phyloP scores from a whole-genome alignment of 2,797 vertebrate species.

The Leptatherina wallacei region DNA sequence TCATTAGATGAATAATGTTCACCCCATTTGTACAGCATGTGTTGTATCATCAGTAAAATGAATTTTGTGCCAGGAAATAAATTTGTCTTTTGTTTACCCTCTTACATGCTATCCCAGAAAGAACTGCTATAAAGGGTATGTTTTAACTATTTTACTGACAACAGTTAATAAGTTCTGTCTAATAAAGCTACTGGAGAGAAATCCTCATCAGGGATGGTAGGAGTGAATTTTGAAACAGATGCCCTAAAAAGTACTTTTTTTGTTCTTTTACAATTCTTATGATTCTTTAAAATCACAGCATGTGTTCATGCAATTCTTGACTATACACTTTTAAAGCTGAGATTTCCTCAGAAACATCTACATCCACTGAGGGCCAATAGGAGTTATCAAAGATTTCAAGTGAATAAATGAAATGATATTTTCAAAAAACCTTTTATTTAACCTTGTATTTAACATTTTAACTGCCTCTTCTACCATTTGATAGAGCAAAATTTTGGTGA shows the following conservation, averaged over 20 bases:
- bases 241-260: not conserved
- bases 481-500: not conserved
- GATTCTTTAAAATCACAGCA: not conserved
- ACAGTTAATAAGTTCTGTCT: not conserved
- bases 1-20: constrained; percentile 47
- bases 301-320: not conserved
- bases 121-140: constrained; percentile 80
- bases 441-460: no score
- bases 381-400: not conserved
- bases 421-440: not conserved
- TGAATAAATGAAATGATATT: not conserved
- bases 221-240: not conserved
- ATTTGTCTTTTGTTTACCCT: constrained; percentile 37
- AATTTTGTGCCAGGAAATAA: constrained; percentile 1
- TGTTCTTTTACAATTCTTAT: not conserved
- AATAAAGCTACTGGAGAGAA: not conserved
- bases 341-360: not conserved
- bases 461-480: not conserved
- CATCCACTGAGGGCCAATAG: not conserved
- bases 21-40: constrained; percentile 50
- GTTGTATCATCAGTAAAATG: constrained; percentile 18
- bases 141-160: constrained; percentile 48
- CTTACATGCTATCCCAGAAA: constrained; percentile 78
- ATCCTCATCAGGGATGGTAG: not conserved
- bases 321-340: not conserved